A percentile compares a stretch with the other conserved stretches of the same genome.
These are phyloP conservation scores for Pedicia rivosa DNA, from an alignment of 2,888 invertebrate genomes.

Conservation along the genomic window DNA sequence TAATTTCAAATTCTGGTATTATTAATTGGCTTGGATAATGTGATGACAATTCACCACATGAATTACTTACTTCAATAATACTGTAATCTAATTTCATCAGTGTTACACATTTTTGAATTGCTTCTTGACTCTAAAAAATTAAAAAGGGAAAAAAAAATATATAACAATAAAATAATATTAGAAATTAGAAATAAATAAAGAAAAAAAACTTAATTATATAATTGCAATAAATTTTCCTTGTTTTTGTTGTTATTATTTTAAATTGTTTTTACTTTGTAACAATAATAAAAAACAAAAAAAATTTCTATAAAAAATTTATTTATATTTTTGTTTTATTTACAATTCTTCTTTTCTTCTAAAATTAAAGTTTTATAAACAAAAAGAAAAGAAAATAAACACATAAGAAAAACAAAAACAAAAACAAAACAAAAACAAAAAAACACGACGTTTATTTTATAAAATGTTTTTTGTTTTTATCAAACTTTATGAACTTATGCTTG, in stretches of 20 bases:
- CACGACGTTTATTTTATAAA: too few relatives aligned
- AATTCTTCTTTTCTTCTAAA: too few relatives aligned
- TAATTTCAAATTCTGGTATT: constrained; percentile 39
- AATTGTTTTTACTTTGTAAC: neutral
- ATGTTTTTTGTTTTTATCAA: too few relatives aligned
- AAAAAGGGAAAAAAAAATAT: constrained; percentile 9
- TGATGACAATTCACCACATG: constrained; percentile 46
- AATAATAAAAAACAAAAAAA: too few relatives aligned
- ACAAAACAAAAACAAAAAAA: too few relatives aligned
- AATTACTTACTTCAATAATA: constrained; percentile 44
- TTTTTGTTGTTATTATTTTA: neutral
- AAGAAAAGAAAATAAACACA: too few relatives aligned
- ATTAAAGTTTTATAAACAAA: too few relatives aligned
- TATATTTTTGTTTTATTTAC: too few relatives aligned
- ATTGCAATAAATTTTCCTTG: neutral
- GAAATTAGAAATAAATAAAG: constrained; percentile 8
- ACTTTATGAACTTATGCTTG: too few relatives aligned
- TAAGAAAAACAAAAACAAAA: too few relatives aligned
- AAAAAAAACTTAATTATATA: constrained; percentile 7
- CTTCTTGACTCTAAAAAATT: constrained; percentile 36
- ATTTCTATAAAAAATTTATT: too few relatives aligned
- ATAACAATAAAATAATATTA: neutral
- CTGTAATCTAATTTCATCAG: constrained; percentile 53
- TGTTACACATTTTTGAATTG: constrained; percentile 43
- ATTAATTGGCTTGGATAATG: constrained; percentile 56